Evolutionary conservation across 2,113 vertebrate species (phyloP), one percentile per base, ranked within the genome.

Genomic region (Riparia riparia): DNA sequence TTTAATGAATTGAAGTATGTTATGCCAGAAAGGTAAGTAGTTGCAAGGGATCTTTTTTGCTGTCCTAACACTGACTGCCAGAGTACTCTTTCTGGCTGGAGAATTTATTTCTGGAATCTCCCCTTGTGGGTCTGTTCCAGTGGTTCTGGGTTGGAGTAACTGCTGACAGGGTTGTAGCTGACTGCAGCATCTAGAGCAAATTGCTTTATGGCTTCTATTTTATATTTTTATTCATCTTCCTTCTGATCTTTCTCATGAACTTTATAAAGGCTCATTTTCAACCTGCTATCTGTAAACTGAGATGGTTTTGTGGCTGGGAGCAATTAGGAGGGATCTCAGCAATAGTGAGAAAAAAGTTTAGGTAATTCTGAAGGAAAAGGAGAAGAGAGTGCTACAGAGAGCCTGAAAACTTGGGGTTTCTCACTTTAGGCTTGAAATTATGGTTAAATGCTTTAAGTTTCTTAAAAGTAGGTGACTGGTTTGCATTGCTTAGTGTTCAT

Each of bases 11-110:
- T 22, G n/a, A 45, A 26, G 3, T 79, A 5, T 0, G 4, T 61
- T 53, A 24, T 42, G 14, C 20, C 24, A 42, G 34, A n/a, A 64
- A 41, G 24, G 26, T 74, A 20, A 25, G 51, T n/a, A 21, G 7
- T 58, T 45, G 6, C 0, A 2, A 70, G 16, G 32, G 3, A 2
- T 50, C 15, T 60, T 64, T 32, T 66, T n/a, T 9, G 7, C 44
- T 73, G 5, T 70, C 58, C 50, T n/a, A 8, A 11, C n/a, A 7
- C 6, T 44, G 20, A 29, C 47, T 74, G 14, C 44, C 8, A 11
- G 12, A 57, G 16, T 57, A 51, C 17, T 73, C 28, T 42, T 4
- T 2, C 21, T 60, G 42, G 18, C 21, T 80, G 71, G 50, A 89
- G 28, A 50, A 29, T 41, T 58, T 57, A 17, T 44, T 31, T 85